Conservation (phyloP, 2,888 invertebrate species). For the Plagodis pulveraria region DNA sequence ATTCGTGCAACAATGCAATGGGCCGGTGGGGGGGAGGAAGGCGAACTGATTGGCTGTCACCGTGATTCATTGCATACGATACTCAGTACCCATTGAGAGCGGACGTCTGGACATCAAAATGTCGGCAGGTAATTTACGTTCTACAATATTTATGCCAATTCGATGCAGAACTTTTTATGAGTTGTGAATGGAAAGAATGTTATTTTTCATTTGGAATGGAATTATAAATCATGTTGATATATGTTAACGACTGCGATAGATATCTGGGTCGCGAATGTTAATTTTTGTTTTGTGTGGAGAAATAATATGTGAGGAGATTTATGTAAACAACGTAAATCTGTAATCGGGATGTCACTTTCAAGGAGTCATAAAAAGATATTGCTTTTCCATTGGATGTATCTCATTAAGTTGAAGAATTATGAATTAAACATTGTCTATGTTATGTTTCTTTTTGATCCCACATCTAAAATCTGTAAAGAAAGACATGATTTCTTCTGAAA, state of each 20-base stretch:
- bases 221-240: conserved; percentile 24
- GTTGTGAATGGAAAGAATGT: conserved; percentile 17
- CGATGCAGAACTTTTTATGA: conserved; percentile 13
- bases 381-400: no score
- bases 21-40: conserved; percentile 67
- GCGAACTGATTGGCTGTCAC: conserved; percentile 54
- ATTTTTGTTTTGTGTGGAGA: conserved; percentile 18
- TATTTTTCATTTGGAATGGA: conserved; percentile 25
- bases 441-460: no score
- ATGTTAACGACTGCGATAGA: conserved; percentile 26
- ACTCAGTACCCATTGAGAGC: conserved; percentile 50
- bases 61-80: conserved; percentile 56
- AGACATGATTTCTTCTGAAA: no score
- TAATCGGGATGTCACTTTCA: no score
- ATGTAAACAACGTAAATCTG: no score
- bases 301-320: background rate
- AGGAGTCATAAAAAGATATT: no score
- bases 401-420: no score
- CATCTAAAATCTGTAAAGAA: no score
- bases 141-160: conserved; percentile 25
- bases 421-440: no score
- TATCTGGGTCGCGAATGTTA: conserved; percentile 20
- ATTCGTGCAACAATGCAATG: conserved; percentile 72
- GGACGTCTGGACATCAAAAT: conserved; percentile 59
- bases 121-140: conserved; percentile 71